phyloP scores from a whole-genome alignment of 2,113 vertebrate genomes.

The Pontoporia blainvillei region DNA sequence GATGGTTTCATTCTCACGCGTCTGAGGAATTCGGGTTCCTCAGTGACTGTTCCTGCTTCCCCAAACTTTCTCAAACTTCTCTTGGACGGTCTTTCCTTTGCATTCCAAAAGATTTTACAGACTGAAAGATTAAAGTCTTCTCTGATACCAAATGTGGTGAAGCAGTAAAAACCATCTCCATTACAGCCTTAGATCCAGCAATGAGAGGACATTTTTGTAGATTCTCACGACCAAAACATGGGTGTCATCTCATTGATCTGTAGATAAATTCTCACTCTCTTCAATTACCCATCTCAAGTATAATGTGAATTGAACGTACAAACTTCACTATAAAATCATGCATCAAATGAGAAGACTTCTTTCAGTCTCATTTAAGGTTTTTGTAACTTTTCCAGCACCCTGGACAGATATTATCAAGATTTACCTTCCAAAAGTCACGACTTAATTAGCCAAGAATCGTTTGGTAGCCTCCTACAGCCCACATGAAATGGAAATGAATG shows the following conservation, averaged over 20 bases:
- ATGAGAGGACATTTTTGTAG: not conserved
- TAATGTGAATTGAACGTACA: not conserved
- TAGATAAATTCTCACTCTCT: not conserved
- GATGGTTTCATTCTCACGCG: not conserved
- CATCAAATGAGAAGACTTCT: not conserved
- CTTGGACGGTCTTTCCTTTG: not conserved
- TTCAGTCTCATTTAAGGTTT: not conserved
- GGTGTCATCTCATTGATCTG: not conserved
- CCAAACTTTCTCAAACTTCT: not conserved
- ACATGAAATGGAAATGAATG: not conserved
- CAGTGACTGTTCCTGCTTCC: not conserved
- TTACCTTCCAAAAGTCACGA: not conserved
- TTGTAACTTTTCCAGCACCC: not conserved
- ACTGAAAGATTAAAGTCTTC: not conserved
- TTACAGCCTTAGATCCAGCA: not conserved
- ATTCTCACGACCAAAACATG: not conserved
- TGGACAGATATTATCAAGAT: not conserved
- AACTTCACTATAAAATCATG: not conserved
- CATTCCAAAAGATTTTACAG: not conserved
- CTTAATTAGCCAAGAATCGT: not conserved
- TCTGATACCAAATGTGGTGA: not conserved
- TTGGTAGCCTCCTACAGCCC: not conserved
- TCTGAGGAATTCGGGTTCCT: not conserved
- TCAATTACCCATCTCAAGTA: not conserved
- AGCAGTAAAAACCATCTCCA: not conserved